These are phyloP conservation scores for Andrena dorsata DNA, from an alignment of 2,888 invertebrate genomes.

Conservation along the genomic window DNA sequence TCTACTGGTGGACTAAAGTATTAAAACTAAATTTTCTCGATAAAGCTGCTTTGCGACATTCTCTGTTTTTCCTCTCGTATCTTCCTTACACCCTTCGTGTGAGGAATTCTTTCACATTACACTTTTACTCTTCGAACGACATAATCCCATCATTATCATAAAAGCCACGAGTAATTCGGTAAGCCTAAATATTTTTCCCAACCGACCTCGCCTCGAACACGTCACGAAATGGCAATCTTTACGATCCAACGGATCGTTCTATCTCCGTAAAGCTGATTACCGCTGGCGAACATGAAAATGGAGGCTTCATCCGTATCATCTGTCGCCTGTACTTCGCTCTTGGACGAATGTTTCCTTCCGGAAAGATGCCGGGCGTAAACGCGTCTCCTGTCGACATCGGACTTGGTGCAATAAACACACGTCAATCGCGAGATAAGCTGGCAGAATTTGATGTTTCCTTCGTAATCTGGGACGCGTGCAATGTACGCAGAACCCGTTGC, in stretches of 20 bases:
- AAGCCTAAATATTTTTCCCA: neutral
- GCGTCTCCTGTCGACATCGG: conserved; percentile 10
- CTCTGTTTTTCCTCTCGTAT: too few species aligned
- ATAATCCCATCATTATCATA: neutral
- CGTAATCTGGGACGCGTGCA: conserved; percentile 71
- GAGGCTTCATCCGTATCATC: conserved; percentile 28
- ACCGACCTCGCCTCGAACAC: conserved; percentile 1
- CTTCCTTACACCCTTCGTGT: too few species aligned
- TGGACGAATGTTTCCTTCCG: conserved; percentile 45
- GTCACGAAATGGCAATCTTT: conserved; percentile 12
- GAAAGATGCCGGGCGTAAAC: conserved; percentile 32
- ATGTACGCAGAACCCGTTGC: conserved; percentile 37
- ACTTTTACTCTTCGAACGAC: too few species aligned
- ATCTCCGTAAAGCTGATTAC: conserved; percentile 75
- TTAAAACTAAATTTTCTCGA: too few species aligned
- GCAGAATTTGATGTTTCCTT: conserved; percentile 74
- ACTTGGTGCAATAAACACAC: conserved; percentile 23
- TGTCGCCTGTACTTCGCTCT: conserved; percentile 22
- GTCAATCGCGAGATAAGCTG: conserved; percentile 65
- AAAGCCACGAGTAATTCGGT: neutral
- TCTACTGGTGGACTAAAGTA: too few species aligned
- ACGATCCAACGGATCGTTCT: conserved; percentile 68
- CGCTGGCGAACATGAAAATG: conserved; percentile 48
- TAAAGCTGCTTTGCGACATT: too few species aligned
- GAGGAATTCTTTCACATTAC: too few species aligned